These are phyloP conservation scores for Phrynocephalus vlangalii DNA, from an alignment of 2,797 vertebrate species.

Conservation along the genomic window DNA sequence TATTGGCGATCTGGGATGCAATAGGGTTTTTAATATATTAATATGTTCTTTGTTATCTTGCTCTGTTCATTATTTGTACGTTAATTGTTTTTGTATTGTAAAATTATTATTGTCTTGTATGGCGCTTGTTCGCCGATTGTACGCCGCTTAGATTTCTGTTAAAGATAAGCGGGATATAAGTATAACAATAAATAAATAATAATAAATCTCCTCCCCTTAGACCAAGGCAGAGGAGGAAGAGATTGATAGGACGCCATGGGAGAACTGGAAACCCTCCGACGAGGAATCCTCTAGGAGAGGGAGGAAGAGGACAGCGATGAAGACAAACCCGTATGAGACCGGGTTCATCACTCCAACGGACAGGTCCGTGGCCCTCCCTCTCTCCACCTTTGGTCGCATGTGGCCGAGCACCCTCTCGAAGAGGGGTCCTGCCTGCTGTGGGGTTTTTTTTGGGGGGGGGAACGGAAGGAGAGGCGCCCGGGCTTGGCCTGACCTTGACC, in stretches of 20 bases:
- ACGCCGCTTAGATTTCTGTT: no score
- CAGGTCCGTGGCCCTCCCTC: conserved; percentile 86
- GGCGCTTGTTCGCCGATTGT: no score
- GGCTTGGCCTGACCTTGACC: not conserved
- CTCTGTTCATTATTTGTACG: no score
- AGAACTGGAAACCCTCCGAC: conserved; percentile 91
- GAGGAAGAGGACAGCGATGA: conserved; percentile 93
- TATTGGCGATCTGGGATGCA: no score
- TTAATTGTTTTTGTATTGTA: no score
- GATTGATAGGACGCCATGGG: conserved; percentile 90
- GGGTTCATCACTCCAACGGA: conserved; percentile 94
- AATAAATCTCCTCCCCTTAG: conserved; percentile 67
- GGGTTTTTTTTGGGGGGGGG: not conserved
- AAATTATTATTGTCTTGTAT: no score
- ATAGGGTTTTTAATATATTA: no score
- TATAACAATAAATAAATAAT: no score
- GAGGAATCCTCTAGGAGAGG: conserved; percentile 93
- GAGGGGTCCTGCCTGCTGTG: not conserved
- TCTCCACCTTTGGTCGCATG: conserved; percentile 85
- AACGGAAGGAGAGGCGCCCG: accelerated
- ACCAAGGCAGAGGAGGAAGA: conserved; percentile 93
- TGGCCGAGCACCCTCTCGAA: not conserved
- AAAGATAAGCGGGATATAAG: no score
- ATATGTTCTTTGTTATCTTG: no score
- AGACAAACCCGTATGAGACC: conserved; percentile 91